These are phyloP conservation scores for Phacellophora camtschatica DNA, from an alignment of 30 jellyfish, hydroid and myxozoan species.

Conservation along the genomic window DNA sequence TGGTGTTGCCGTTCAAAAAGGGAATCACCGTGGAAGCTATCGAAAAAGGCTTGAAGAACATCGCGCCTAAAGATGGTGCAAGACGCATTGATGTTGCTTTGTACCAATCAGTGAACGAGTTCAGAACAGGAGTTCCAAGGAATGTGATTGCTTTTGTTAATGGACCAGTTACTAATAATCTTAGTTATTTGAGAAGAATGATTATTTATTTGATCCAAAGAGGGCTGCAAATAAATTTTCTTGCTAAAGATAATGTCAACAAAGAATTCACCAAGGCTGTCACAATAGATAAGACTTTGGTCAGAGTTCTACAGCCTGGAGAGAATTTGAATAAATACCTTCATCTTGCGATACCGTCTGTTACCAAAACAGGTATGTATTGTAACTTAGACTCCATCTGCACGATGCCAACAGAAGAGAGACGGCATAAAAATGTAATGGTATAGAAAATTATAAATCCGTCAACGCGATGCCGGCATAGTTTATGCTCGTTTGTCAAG, in stretches of 20 bases:
- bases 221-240: slow-evolving; percentile 17
- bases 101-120: slow-evolving; percentile 37
- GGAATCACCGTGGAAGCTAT: slow-evolving; percentile 45
- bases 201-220: slow-evolving; percentile 3
- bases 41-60: slow-evolving; percentile 18
- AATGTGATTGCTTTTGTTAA: slow-evolving; percentile 37
- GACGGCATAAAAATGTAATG: too few relatives aligned
- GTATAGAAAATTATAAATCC: too few relatives aligned
- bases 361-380: slow-evolving; percentile 51
- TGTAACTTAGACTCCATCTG: too few relatives aligned
- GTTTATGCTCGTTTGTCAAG: too few relatives aligned
- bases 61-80: slow-evolving; percentile 28
- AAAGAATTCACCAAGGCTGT: slow-evolving; percentile 14
- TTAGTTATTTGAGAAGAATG: slow-evolving; percentile 22
- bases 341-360: slow-evolving; percentile 35
- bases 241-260: slow-evolving; percentile 23
- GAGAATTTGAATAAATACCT: slow-evolving; percentile 30
- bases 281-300: neutral
- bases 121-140: slow-evolving; percentile 51
- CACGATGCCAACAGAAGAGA: too few relatives aligned
- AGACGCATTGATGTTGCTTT: slow-evolving; percentile 52
- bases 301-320: neutral
- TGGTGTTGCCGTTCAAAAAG: slow-evolving; percentile 3
- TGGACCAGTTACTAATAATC: slow-evolving; percentile 30
- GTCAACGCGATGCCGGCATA: too few relatives aligned